phyloP scores from a whole-genome alignment of 2,797 vertebrate genomes.

The Australoheros facetus region DNA sequence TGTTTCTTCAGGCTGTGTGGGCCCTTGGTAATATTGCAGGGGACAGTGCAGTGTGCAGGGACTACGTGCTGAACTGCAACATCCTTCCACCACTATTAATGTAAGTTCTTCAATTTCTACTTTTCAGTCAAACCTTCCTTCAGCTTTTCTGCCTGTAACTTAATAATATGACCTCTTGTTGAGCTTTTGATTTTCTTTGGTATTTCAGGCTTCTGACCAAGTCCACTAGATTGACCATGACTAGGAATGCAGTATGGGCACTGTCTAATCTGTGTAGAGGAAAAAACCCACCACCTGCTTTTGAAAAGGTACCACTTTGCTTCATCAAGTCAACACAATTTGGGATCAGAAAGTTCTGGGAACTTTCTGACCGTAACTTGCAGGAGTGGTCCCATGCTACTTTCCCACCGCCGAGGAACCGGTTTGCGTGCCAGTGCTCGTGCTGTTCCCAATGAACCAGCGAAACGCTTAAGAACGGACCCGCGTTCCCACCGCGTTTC shows the following conservation, averaged over 20 bases:
- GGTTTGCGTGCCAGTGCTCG: no score
- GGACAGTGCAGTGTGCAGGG: slow-evolving; percentile 95
- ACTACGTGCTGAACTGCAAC: slow-evolving; percentile 95
- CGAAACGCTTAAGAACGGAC: no score
- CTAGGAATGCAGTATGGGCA: slow-evolving; percentile 97
- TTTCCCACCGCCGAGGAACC: no score
- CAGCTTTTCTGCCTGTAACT: background rate
- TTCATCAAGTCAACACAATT: background rate
- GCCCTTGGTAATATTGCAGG: slow-evolving; percentile 98
- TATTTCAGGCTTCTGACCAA: slow-evolving; percentile 91
- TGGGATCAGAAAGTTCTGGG: background rate
- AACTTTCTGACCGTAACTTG: background rate
- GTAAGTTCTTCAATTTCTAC: slow-evolving; percentile 78
- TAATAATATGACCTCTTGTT: background rate
- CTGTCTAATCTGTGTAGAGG: slow-evolving; percentile 98
- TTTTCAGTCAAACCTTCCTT: background rate
- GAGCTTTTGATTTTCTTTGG: background rate
- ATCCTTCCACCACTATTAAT: slow-evolving; percentile 94
- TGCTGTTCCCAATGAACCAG: no score
- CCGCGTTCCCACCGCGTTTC: no score
- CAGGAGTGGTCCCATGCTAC: background rate
- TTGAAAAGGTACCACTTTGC: slow-evolving; percentile 87
- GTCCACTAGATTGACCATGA: slow-evolving; percentile 97
- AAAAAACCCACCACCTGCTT: slow-evolving; percentile 95
- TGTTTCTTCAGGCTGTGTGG: slow-evolving; percentile 91